Evolutionary conservation across 2,113 vertebrate genomes (phyloP), one percentile per base, ranked within the genome.

Genomic region (Xiphias gladius): DNA sequence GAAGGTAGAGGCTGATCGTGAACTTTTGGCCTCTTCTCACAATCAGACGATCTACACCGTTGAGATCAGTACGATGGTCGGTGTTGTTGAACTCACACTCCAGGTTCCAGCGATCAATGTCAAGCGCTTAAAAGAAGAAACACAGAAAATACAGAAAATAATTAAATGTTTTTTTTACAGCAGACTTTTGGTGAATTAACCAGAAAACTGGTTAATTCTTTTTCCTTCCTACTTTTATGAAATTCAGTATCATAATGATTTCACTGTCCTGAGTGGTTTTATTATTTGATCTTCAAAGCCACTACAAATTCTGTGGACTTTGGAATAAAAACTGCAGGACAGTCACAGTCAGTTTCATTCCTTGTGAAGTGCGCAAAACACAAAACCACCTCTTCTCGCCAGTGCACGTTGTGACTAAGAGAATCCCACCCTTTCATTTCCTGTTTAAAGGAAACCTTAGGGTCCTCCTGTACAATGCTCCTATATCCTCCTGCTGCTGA

Each of bases 21-120:
- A 99, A 99, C 13, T 89, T 63, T 83, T 98, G 97, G 0, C 97
- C 98, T 26, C 98, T 94, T 59, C 98, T 95, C 68, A 99, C 91
- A 3, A 99, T 94, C 85, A 99, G 95, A 41, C 84, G 94, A 8
- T 93, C 77, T 1, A 71, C 41, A 6, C 97, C 95, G 41, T 96
- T 95, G 48, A 95, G 95, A 0, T 94, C 92, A 0, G 97, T 99
- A 8, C 90, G 94, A 92, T 99, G 98, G 83, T 95, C 95, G 0
- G 2, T 88, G 85, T 97, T 96, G 4, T 99, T 99, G 82, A 83
- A 91, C 54, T 96, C 87, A 7, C 95, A 94, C 73, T 97, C 93
- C 90, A 98, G 91, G 88, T 97, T 92, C 84, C 94, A 96, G 0
- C 84, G 90, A 12, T 95, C 94, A 24, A 99, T 92, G 80, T 96